Base-by-base conservation (phyloP, 2,113 vertebrate genomes). In the Calypte anna region DNA sequence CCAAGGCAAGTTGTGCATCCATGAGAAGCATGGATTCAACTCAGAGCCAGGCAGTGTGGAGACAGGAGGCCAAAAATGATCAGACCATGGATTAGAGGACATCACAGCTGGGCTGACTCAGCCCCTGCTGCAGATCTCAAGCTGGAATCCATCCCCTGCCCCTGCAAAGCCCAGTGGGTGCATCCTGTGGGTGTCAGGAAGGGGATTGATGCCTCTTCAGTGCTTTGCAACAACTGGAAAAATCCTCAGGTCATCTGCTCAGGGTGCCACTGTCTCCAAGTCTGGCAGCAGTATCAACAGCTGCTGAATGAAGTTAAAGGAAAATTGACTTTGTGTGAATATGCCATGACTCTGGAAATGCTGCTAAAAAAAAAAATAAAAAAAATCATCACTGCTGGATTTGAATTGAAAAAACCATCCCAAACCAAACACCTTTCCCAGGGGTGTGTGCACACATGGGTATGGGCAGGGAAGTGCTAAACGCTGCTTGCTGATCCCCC, bases 1-100 rank as follows among this genome's bases (percentile, higher is more conserved):
- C 19, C 46, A 43, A 69, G 40, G 22, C 59, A 59, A 50, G 50
- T 2, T 0, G 20, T 80, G 28, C 57, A 70, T 18, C 33, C 51
- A 10, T 17, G 15, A 66, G 8, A 25, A 25, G 36, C 0, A 0
- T 25, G 38, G 2, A 2, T 69, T 48, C 12, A 23, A 17, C 73
- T 59, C 63, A 48, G 64, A 90, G 50, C 30, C 7, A 7, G 48
- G 74, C 21, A 43, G 22, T 33, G 10, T 18, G 14, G 27, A 73
- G 18, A 50, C 3, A 8, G 5, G 63, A 46, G 50, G 27, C 48
- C n/a, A 81, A 33, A 74, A 59, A 40, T 53, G n/a, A 31, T 55
- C 73, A 84, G 62, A 57, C 17, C 12, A 7, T 40, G 73, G 68
- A 68, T 40, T 44, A 69, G 50, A 92, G 43, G 30, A 38, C 6